Evolutionary conservation across 1,140 invertebrate genomes (phyloP).

Genomic region (Drosophila nebulosa): DNA sequence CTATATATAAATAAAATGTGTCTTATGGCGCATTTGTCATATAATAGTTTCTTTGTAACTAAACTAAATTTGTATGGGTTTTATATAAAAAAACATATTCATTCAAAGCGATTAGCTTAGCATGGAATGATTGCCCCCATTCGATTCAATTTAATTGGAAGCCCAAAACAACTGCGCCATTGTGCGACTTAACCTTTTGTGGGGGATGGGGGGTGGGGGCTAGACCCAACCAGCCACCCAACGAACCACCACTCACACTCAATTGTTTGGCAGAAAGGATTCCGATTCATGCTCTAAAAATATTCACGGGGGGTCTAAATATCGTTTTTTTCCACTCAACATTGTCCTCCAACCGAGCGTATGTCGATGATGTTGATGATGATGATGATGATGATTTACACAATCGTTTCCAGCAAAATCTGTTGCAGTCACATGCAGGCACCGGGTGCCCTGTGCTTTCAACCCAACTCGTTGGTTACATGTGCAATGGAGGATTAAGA

Average conservation of each 20-base stretch:
- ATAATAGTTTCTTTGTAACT: neutral
- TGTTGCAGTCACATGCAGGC: slow-evolving; percentile 60
- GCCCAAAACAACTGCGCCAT: slow-evolving; percentile 4
- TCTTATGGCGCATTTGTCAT: neutral
- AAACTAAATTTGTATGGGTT: neutral
- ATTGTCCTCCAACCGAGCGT: slow-evolving; percentile 24
- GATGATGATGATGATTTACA: slow-evolving; percentile 45
- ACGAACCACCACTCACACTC: neutral
- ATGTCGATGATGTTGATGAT: neutral
- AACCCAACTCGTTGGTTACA: slow-evolving; percentile 45
- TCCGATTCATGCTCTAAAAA: slow-evolving; percentile 31
- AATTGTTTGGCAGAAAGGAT: neutral
- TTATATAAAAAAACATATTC: neutral
- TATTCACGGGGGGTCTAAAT: slow-evolving; percentile 22
- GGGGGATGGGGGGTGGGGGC: no score
- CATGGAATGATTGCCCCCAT: neutral
- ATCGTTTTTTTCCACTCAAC: neutral
- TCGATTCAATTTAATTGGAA: neutral
- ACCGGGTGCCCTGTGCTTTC: slow-evolving; percentile 40
- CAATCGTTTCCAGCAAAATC: slow-evolving; percentile 39
- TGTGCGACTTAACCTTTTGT: neutral
- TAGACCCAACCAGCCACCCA: neutral
- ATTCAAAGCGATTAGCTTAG: neutral
- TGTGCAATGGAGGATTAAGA: slow-evolving; percentile 10
- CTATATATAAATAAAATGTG: neutral